Evolutionary conservation across 2,888 invertebrate species (phyloP), one percentile per base, ranked within the genome.

Genomic region (Scotopteryx bipunctaria): DNA sequence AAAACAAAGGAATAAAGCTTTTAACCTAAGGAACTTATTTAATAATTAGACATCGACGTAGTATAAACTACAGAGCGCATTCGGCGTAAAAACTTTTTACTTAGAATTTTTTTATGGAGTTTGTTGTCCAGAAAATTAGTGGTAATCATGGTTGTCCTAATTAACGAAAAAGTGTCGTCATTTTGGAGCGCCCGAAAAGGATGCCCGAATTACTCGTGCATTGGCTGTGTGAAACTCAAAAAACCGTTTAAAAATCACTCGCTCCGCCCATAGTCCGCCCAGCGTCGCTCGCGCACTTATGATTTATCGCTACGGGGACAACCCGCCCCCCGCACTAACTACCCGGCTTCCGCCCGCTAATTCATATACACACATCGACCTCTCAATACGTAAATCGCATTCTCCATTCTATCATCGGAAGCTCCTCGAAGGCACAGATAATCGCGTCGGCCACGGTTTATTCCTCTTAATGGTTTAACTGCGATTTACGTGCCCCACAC

Each of bases 171-270:
- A 86, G 78, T 83, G 82, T 85, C 85, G 78, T 82, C 81, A 78
- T 79, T 76, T 69, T 74, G 63, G 71, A 76, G 79, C 79, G 77
- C 83, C 85, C 79, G 84, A 86, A 84, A 87, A 84, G 87, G 86
- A 83, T 73, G 80, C 70, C 75, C 78, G 80, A 82, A 81, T 81
- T 78, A 78, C 78, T 73, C 80, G 78, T 77, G 83, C 83, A 86
- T 88, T 88, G 89, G 89, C 78, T 80, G 79, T 63, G 73, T 69
- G 73, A 76, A 78, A 81, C 84, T 86, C 86, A 88, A 89, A 89
- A 89, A 89, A 89, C 86, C 82, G 86, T 88, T 89, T 88, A 88
- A 88, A 88, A 88, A 82, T 86, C 81, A 83, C 75, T 88, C 80
- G 89, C 89, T 70, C 87, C 89, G 84, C 89, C 89, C 81, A 78